phyloP scores from a whole-genome alignment of 2,888 invertebrate species.

The Eristalinus aeneus region DNA sequence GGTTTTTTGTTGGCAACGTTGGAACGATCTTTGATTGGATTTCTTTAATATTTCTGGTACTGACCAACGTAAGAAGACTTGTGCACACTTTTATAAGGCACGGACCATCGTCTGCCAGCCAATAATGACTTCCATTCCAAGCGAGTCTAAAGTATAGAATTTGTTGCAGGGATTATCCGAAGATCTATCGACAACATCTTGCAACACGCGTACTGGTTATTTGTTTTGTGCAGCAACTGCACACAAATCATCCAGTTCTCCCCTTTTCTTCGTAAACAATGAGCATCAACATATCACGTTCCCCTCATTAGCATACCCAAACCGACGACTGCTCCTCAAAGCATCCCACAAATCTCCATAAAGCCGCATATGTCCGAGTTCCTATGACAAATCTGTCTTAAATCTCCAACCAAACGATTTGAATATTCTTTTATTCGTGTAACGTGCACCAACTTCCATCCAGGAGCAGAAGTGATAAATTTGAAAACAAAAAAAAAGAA shows the following conservation, averaged over 20 bases:
- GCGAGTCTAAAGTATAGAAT: not conserved
- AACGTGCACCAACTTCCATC: not conserved
- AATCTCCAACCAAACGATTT: conserved; percentile 5
- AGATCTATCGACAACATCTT: not conserved
- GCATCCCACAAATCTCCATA: conserved; percentile 5
- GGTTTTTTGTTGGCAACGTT: not conserved
- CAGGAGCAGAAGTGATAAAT: not conserved
- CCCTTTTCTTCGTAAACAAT: conserved; percentile 13
- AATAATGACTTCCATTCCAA: not conserved
- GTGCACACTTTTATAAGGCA: too few species aligned
- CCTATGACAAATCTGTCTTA: not conserved
- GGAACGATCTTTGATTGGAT: not conserved
- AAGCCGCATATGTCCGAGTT: not conserved
- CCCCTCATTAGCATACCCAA: conserved; percentile 29
- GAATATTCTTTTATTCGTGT: not conserved
- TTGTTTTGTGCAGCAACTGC: conserved; percentile 12
- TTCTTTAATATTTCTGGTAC: not conserved
- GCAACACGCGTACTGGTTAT: not conserved
- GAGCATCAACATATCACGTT: conserved; percentile 6
- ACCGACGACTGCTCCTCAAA: not conserved
- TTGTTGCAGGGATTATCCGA: not conserved
- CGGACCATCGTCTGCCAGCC: not conserved
- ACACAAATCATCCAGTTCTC: conserved; percentile 32
- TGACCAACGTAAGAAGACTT: too few species aligned
- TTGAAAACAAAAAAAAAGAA: not conserved